Evolutionary conservation across 2,888 invertebrate species (phyloP).

Genomic region (Zygogramma bicolorata): DNA sequence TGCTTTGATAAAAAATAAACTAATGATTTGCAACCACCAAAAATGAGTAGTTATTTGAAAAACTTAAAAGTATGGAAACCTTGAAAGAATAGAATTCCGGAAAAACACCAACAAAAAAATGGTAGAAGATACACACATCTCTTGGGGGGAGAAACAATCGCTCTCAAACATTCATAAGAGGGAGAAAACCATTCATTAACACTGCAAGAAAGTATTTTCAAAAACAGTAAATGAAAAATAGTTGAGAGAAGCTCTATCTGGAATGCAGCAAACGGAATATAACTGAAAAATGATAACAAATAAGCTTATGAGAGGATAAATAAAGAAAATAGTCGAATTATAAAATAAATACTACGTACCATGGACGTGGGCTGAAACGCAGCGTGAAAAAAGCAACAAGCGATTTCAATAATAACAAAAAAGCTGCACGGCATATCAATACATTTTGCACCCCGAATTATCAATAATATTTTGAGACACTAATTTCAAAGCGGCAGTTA

Average conservation of each 20-base stretch:
- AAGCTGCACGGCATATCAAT: constrained; percentile 23
- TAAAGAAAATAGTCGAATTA: constrained; percentile 38
- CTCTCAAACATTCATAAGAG: too few relatives aligned
- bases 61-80: too few relatives aligned
- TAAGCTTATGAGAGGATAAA: constrained; percentile 31
- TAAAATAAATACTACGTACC: constrained; percentile 65
- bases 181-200: too few relatives aligned
- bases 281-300: constrained; percentile 27
- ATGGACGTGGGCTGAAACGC: constrained; percentile 67
- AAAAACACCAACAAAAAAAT: too few relatives aligned
- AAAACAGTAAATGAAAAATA: too few relatives aligned
- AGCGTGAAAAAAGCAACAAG: constrained; percentile 67
- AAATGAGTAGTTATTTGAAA: background rate
- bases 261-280: background rate
- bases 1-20: background rate
- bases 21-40: background rate
- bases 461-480: too few relatives aligned
- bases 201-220: too few relatives aligned
- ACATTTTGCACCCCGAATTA: background rate
- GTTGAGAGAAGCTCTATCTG: too few relatives aligned
- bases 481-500: too few relatives aligned
- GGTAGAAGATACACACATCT: too few relatives aligned
- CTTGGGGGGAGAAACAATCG: too few relatives aligned
- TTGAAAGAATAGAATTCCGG: too few relatives aligned
- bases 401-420: constrained; percentile 60